Conservation (phyloP, 1,140 invertebrate species). For the Drosophila bipectinata region DNA sequence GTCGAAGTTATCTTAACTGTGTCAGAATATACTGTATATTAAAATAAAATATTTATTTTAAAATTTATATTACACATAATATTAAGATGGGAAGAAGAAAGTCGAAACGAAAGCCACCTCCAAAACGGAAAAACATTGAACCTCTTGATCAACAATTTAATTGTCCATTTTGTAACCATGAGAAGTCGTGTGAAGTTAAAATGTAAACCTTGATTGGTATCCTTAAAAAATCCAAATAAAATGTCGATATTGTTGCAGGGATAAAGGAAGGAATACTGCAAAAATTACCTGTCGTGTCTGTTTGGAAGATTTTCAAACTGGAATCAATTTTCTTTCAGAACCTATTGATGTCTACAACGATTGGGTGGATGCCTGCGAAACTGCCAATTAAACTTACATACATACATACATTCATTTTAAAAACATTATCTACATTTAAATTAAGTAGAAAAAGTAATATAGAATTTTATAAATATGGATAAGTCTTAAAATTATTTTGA, state of each 20-base stretch:
- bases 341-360: conserved; percentile 99
- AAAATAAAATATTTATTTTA: not conserved
- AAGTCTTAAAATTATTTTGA: no score
- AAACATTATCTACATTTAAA: no score
- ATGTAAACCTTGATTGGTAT: conserved; percentile 89
- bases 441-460: no score
- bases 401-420: no score
- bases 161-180: conserved; percentile 99
- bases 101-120: conserved; percentile 98
- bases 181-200: conserved; percentile 99
- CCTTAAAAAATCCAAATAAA: not conserved
- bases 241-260: conserved; percentile 88
- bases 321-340: conserved; percentile 98
- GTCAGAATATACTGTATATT: no score
- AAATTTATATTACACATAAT: not conserved
- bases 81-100: conserved; percentile 95
- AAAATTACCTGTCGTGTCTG: conserved; percentile 97
- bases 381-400: conserved; percentile 88
- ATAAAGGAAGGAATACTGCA: conserved; percentile 95
- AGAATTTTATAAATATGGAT: no score
- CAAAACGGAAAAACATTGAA: conserved; percentile 86
- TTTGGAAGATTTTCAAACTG: conserved; percentile 98
- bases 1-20: no score
- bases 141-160: conserved; percentile 98
- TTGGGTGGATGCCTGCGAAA: conserved; percentile 99